Evolutionary conservation across 2,113 vertebrate genomes (phyloP), one percentile per base, ranked within the genome.

Genomic region (Gambusia holbrooki): DNA sequence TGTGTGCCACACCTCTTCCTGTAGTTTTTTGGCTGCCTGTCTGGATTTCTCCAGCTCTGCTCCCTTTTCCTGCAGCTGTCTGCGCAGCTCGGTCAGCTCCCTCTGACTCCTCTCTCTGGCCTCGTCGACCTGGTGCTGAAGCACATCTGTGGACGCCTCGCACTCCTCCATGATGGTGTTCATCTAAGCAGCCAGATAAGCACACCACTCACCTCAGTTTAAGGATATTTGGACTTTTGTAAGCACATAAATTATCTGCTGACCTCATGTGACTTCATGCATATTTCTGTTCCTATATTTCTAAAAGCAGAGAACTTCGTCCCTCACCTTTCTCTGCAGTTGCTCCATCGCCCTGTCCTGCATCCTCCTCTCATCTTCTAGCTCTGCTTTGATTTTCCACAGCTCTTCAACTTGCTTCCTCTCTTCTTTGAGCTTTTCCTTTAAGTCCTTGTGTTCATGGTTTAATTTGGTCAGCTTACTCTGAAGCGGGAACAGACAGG

Each of bases 91-190:
- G 1, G 88, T 80, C 69, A 96, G 90, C 81, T 98, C 96, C 88
- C 90, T 93, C 75, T 94, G 94, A 75, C 94, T 96, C 80, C 93
- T 96, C 77, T 97, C 96, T 89, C 93, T 96, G 84, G 94, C 95
- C 71, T 96, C 96, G 42, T 97, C 95, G 71, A 99, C 93, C 87
- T 98, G 95, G 81, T 89, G 95, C 93, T 97, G 97, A 80, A 98
- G 95, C 32, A 95, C 94, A 83, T 97, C 90, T 4, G 96, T 90
- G 1, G 96, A 96, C 0, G 87, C 89, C 82, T 95, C 95, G 0
- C 97, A 97, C 30, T 92, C 92, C 74, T 94, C 93, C 7, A 96
- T 90, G 61, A 96, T 95, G 88, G 92, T 95, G 5, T 94, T 95
- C 95, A 98, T 96, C 98, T 99, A 89, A 19, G n/a, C 65, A 45